These are phyloP conservation scores for Frankliniella intonsa DNA, from an alignment of 2,888 invertebrate species.

Conservation along the genomic window DNA sequence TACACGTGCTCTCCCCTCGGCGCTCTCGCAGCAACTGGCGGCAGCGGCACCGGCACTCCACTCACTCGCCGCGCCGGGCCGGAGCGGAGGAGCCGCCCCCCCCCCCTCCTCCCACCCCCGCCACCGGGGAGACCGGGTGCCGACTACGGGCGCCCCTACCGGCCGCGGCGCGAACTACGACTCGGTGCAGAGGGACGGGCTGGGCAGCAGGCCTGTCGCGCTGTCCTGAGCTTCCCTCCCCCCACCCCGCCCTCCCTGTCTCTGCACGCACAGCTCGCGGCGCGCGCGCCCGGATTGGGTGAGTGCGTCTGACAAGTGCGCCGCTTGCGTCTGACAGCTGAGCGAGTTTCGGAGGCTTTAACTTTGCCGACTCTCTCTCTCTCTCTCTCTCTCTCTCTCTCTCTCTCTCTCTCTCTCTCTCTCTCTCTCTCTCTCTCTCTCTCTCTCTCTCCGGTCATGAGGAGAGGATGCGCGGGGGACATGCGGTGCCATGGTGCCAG, in stretches of 20 bases:
- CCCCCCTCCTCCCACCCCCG: too few relatives aligned
- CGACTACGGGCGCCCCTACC: not conserved
- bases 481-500: too few relatives aligned
- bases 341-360: not conserved
- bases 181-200: not conserved
- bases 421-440: too few relatives aligned
- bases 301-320: not conserved
- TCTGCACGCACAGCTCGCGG: too few relatives aligned
- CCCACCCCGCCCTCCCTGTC: not conserved
- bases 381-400: too few relatives aligned
- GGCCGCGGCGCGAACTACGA: not conserved
- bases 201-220: not conserved
- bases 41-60: not conserved
- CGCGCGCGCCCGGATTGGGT: not conserved
- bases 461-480: too few relatives aligned
- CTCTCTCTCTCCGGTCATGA: too few relatives aligned
- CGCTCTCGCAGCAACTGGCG: constrained; percentile 15
- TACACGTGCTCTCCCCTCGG: not conserved
- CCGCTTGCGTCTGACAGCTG: constrained; percentile 2
- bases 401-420: too few relatives aligned
- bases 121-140: not conserved
- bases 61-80: not conserved
- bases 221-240: not conserved
- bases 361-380: too few relatives aligned
- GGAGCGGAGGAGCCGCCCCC: not conserved